These are phyloP conservation scores for Crotalus viridis DNA, from an alignment of 2,113 vertebrate genomes.

Conservation along the genomic window DNA sequence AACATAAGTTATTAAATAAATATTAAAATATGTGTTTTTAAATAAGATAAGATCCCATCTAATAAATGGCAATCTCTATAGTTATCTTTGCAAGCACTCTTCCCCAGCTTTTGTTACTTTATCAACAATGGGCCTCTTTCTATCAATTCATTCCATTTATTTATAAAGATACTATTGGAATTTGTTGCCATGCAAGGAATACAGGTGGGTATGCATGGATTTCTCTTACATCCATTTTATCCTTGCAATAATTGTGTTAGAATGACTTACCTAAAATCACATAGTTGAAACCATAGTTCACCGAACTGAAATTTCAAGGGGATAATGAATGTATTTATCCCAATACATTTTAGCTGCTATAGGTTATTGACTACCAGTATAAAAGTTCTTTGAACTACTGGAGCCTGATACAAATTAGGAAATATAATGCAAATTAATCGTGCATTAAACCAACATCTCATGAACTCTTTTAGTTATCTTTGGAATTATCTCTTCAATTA, in stretches of 20 bases:
- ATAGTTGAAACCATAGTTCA: not conserved
- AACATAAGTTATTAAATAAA: not conserved
- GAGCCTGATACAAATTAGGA: constrained; percentile 24
- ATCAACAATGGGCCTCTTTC: not conserved
- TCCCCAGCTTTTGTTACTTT: not conserved
- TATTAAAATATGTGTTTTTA: not conserved
- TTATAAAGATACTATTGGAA: not conserved
- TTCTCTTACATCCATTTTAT: not conserved
- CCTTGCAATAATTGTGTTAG: not conserved
- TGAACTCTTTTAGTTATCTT: constrained; percentile 39
- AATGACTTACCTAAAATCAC: not conserved
- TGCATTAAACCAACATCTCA: constrained; percentile 34
- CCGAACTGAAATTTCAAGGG: not conserved
- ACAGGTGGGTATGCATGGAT: no score
- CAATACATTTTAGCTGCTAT: not conserved
- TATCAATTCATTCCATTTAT: not conserved
- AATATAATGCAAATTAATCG: constrained; percentile 18
- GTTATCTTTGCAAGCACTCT: not conserved
- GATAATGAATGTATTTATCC: not conserved
- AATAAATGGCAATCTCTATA: not conserved
- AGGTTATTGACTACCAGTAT: not conserved
- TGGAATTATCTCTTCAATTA: constrained; percentile 20
- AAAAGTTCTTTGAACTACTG: not conserved
- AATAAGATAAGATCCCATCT: not conserved
- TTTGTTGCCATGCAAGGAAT: not conserved